Base-by-base conservation (phyloP, 2,113 vertebrate species). In the Engraulis encrasicolus region DNA sequence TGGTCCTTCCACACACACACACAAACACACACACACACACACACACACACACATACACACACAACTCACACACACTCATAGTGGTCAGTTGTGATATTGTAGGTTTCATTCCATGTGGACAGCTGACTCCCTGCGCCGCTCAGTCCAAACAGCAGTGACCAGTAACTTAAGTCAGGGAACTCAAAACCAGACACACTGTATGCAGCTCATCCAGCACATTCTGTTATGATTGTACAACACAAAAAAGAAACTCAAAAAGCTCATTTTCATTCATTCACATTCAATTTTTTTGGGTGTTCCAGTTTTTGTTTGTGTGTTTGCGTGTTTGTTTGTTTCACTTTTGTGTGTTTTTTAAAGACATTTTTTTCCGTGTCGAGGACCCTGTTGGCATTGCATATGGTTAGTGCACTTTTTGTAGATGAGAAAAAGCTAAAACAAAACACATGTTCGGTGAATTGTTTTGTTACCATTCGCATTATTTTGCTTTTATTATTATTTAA, bases 381-480 rank as follows among this genome's bases (percentile, higher is more conserved):
- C 91, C 85, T 79, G 82, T 86, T 80, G 84, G 89, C 88, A 91
- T 90, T 89, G 92, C 92, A 86, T 90, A 91, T 93, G 91, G 91
- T 90, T 92, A 90, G 92, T 93, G 93, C 94, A 95, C 93, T 94
- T 95, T n/a, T 94, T 92, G 92, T 92, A 93, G 92, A 89, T 19
- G 54, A 85, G 77, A 86, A 90, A n/a, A 88, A 91, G 90, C 91
- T 50, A 86, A 71, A 74, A 74, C 66, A 74, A 74, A 74, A 74
- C 91, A 85, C 90, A 90, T 94, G 83, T 88, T 91, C 92, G 93
- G 92, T 93, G 91, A 91, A 93, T 93, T 11, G 31, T 83, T 94
- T 94, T 93, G 92, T 94, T 94, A 94, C 91, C 86, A 88, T 94
- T 92, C 91, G 91, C 90, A 92, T 92, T 78, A 89, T 90, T n/a